Evolutionary conservation across 2,797 vertebrate species (phyloP).

Genomic region (Danio kyathit): DNA sequence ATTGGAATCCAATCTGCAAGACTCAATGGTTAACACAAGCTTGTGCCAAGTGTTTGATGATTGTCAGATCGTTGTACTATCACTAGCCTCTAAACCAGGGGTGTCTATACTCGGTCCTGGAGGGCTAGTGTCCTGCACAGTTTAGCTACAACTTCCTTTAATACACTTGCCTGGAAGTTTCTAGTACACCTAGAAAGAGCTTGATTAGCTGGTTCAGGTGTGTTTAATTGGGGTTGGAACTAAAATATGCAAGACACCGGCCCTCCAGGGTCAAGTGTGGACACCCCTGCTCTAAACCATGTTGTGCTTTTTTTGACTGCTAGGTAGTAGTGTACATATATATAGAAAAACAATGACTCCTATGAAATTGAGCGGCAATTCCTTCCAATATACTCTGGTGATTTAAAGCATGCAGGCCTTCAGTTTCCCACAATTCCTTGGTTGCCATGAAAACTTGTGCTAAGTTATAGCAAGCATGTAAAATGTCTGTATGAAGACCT

Average conservation of each 20-base stretch:
- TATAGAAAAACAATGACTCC: neutral
- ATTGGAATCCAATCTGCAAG: conserved; percentile 12
- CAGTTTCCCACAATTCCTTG: conserved; percentile 33
- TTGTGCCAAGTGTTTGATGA: conserved; percentile 44
- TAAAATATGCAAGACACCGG: too few species aligned
- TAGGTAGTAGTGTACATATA: neutral
- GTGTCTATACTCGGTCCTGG: too few species aligned
- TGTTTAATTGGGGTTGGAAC: too few species aligned
- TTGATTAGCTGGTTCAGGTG: too few species aligned
- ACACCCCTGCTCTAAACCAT: neutral
- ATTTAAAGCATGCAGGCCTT: conserved; percentile 7
- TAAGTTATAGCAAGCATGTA: conserved; percentile 27
- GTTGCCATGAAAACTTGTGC: conserved; percentile 31
- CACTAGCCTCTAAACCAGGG: neutral
- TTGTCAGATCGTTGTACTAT: conserved; percentile 47
- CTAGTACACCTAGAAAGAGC: too few species aligned
- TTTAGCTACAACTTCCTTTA: too few species aligned
- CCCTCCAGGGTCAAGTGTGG: too few species aligned
- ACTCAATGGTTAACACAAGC: conserved; percentile 9
- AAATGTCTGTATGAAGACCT: conserved; percentile 17
- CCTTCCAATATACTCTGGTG: neutral
- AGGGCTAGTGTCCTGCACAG: too few species aligned
- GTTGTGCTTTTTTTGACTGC: conserved; percentile 44
- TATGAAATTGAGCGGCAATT: neutral
- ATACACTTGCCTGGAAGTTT: too few species aligned